Base-by-base conservation (phyloP, 2,888 invertebrate genomes). In the Athalia circularis region DNA sequence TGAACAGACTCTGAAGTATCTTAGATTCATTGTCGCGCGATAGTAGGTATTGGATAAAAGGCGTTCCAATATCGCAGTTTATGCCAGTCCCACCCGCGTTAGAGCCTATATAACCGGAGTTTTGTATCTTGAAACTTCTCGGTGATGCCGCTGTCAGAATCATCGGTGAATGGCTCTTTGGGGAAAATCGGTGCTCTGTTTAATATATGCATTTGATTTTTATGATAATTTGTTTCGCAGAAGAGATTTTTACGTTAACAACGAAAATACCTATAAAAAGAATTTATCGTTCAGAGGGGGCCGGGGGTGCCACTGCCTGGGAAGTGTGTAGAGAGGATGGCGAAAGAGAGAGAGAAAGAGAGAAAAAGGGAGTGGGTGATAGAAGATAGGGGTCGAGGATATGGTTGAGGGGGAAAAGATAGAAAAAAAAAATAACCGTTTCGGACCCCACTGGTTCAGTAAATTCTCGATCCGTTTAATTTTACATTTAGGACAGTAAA, bases 401-500 rank as follows among this genome's bases (percentile, higher is more conserved):
- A 5, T 6, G 15, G 47, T 50, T 45, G 67, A 62, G 45, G 62
- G 75, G 64, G 62, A 65, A 76, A 54, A 65, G 76, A 72, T 72
- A 13, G 72, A 62, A 45, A 64, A 64, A 54, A 65, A 65, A 72
- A 77, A 77, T 67, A 70, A 77, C 29, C 67, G 70, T 61, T 77
- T 68, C 62, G 67, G 77, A 59, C 77, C 77, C 52, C 77, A 61
- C 64, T 61, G 77, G 77, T 59, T 68, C 77, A 68, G 67, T 77
- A 77, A 77, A 77, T 77, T 70, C 77, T 77, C 77, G 77, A 77
- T 77, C 77, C 61, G 77, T 77, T 77, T 77, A 77, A 77, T 77
- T 77, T 77, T 77, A 77, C 77, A 77, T 77, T 77, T 77, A 77
- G 77, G 77, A 70, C 77, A 77, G 77, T 77, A 77, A 77, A 68